Base-by-base conservation (phyloP, 2,113 vertebrate genomes). In the Anser cygnoides region DNA sequence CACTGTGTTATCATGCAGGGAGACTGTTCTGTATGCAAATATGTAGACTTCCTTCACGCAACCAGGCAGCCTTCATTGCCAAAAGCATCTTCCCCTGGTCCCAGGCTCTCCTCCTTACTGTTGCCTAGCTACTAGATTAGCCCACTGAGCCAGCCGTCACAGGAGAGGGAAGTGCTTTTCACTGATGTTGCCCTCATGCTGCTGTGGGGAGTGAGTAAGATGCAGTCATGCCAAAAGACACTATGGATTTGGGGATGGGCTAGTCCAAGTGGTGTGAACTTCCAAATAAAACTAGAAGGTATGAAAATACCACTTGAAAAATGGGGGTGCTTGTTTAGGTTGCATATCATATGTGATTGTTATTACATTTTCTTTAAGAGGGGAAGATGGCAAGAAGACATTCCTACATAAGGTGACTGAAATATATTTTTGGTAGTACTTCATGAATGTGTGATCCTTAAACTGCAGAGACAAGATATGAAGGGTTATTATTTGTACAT, bases 71-170 rank as follows among this genome's bases (percentile, higher is more conserved):
- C 16, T 79, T 77, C 59, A 33, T 78, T 70, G 54, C 26, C 7
- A 18, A 75, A 92, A 94, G 46, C 44, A 37, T 84, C 66, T 63
- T 66, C 68, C 26, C 19, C 20, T n/a, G 71, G 41, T 90, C 33
- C 62, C 82, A 77, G 41, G 11, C 28, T 94, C 75, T 20, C 66
- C 37, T 91, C 28, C 18, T 46, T n/a, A 22, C 29, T n/a, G 20
- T 87, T 94, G 76, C 92, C 83, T 72, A 37, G 93, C 35, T 92
- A 72, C 52, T 82, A 49, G 44, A 59, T 78, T 17, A 93, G 81
- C 31, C 81, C 55, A 46, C 15, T 0, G 2, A 58, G 58, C 33
- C 62, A 66, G 54, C 21, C 61, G 29, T 10, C 35, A 26, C 55
- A 57, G 19, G 28, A 63, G n/a, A 81, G 37, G 43, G 35, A 74